phyloP scores from a whole-genome alignment of 2,113 vertebrate genomes.

The Equus przewalskii region DNA sequence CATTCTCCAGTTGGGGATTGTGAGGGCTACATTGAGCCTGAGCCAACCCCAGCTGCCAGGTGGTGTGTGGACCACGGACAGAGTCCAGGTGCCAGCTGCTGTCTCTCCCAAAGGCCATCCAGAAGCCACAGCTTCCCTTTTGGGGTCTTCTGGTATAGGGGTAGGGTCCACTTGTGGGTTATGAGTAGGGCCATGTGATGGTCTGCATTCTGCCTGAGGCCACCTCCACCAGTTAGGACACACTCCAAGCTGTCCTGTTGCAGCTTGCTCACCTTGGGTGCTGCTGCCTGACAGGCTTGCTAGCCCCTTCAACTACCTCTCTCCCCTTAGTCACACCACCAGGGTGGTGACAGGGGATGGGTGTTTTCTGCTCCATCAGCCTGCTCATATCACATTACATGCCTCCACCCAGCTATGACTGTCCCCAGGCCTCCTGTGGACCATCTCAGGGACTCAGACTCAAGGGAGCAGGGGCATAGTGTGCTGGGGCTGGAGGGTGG shows the following conservation, averaged over 20 bases:
- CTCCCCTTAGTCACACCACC: neutral
- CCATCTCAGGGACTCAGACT: neutral
- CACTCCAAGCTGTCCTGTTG: neutral
- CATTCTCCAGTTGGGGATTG: neutral
- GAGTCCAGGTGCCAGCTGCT: constrained; percentile 24
- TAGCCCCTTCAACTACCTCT: neutral
- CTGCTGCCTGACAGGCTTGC: neutral
- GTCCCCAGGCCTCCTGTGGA: neutral
- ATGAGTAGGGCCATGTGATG: constrained; percentile 66
- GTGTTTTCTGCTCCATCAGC: neutral
- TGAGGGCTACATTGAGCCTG: neutral
- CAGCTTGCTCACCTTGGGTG: constrained; percentile 37
- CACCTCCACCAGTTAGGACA: neutral
- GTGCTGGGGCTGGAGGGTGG: neutral
- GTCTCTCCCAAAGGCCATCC: neutral
- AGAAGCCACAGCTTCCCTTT: neutral
- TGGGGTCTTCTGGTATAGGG: neutral
- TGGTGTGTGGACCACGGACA: neutral
- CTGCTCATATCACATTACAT: neutral
- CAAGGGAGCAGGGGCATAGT: neutral
- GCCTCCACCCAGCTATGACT: neutral
- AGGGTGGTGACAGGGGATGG: neutral
- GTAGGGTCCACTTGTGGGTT: neutral
- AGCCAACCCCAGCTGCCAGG: neutral
- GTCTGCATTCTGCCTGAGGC: neutral